phyloP scores from a whole-genome alignment of 2,113 vertebrate genomes.

The Chloebia gouldiae region DNA sequence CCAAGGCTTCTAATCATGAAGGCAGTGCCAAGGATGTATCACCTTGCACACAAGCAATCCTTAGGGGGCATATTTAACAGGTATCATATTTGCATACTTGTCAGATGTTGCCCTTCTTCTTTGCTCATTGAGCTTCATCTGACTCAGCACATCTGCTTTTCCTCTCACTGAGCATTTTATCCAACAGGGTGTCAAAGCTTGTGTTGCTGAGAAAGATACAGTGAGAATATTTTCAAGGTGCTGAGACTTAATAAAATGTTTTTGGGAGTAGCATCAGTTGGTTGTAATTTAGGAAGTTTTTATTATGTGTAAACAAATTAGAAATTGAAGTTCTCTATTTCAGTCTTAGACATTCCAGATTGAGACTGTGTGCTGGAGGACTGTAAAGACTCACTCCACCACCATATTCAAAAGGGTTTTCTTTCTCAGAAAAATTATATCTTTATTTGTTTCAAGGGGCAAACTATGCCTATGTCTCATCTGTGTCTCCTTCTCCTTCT shows the following conservation, averaged over 20 bases:
- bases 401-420: neutral
- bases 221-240: neutral
- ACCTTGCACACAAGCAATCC: neutral
- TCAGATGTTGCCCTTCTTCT: neutral
- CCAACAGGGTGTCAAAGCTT: neutral
- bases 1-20: neutral
- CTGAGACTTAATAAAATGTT: neutral
- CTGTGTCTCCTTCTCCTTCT: neutral
- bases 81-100: neutral
- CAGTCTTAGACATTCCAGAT: neutral
- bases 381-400: neutral
- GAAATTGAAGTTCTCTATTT: neutral
- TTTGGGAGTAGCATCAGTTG: neutral
- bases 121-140: neutral
- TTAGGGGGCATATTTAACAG: neutral
- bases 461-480: neutral
- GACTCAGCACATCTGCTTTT: neutral
- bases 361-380: neutral
- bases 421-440: neutral
- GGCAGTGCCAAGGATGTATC: neutral
- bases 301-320: neutral
- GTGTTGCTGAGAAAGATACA: neutral
- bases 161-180: neutral
- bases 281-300: neutral
- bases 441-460: neutral